Percentiles rank a stretch among this genome's conserved stretches.
These are phyloP conservation scores for Bembecia ichneumoniformis DNA, from an alignment of 2,888 invertebrate species.

Conservation along the genomic window DNA sequence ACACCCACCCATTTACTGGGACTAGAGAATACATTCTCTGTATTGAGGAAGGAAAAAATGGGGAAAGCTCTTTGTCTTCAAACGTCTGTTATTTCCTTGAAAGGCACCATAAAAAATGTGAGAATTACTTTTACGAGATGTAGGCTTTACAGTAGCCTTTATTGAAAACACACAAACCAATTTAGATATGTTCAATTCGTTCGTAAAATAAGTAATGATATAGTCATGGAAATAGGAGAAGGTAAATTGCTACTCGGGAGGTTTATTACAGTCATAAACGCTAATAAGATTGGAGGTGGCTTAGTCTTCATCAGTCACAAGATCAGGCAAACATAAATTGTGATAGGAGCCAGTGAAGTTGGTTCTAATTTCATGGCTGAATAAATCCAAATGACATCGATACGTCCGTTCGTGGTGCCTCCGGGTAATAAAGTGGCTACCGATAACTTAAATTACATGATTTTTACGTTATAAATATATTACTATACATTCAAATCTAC, in stretches of 20 bases:
- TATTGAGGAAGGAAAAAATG: constrained; percentile 41
- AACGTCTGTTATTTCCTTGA: constrained; percentile 59
- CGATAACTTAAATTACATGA: too few species aligned
- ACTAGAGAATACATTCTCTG: constrained; percentile 46
- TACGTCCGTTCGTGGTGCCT: neutral
- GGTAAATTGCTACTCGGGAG: constrained; percentile 12
- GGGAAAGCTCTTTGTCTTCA: constrained; percentile 49
- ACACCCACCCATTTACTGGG: constrained; percentile 50
- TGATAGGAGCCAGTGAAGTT: constrained; percentile 16
- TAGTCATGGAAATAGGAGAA: constrained; percentile 4
- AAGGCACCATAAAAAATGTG: constrained; percentile 54
- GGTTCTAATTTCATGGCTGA: constrained; percentile 34
- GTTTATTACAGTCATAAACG: constrained; percentile 20
- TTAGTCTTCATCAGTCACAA: constrained; percentile 25
- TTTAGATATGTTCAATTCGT: too few species aligned
- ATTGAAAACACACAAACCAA: constrained; percentile 32
- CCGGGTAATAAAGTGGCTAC: too few species aligned
- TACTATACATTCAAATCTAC: too few species aligned
- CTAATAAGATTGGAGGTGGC: constrained; percentile 21
- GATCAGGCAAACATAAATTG: constrained; percentile 24
- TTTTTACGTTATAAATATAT: too few species aligned
- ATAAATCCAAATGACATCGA: constrained; percentile 12
- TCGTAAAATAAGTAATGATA: neutral
- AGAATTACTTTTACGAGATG: constrained; percentile 36
- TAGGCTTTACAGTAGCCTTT: constrained; percentile 57